A percentile compares a stretch with the other conserved stretches of the same genome.
Conservation (phyloP, 2,113 vertebrate genomes). For the Zapus hudsonius region DNA sequence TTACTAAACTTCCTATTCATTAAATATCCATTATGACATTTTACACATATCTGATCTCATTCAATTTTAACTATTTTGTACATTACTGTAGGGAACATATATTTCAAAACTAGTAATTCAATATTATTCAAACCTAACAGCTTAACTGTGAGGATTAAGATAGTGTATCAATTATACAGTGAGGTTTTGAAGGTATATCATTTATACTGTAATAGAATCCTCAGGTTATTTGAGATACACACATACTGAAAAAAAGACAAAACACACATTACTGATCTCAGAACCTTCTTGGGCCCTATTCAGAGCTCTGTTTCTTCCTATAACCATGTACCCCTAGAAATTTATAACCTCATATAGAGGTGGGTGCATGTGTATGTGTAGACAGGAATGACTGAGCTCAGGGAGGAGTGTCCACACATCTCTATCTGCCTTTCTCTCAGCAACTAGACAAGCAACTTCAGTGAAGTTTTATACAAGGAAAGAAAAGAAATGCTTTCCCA, state of each 20-base stretch:
- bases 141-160: background rate
- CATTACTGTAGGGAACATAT: background rate
- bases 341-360: background rate
- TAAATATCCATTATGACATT: background rate
- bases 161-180: background rate
- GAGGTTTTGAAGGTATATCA: background rate
- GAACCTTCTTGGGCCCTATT: background rate
- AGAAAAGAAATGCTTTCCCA: background rate
- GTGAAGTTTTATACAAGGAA: background rate
- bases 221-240: background rate
- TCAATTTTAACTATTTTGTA: background rate
- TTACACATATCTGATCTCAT: background rate
- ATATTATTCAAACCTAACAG: background rate
- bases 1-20: background rate
- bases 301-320: background rate
- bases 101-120: background rate
- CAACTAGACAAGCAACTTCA: background rate
- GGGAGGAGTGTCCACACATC: background rate
- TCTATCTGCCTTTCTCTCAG: background rate
- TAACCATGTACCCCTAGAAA: background rate
- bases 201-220: background rate
- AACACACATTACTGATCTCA: background rate
- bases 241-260: background rate
- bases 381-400: background rate
- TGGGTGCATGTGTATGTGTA: too few relatives aligned